Evolutionary conservation across 1,140 invertebrate genomes (phyloP), one percentile per base, ranked within the genome.

Genomic region (Medauroidea extradentata): DNA sequence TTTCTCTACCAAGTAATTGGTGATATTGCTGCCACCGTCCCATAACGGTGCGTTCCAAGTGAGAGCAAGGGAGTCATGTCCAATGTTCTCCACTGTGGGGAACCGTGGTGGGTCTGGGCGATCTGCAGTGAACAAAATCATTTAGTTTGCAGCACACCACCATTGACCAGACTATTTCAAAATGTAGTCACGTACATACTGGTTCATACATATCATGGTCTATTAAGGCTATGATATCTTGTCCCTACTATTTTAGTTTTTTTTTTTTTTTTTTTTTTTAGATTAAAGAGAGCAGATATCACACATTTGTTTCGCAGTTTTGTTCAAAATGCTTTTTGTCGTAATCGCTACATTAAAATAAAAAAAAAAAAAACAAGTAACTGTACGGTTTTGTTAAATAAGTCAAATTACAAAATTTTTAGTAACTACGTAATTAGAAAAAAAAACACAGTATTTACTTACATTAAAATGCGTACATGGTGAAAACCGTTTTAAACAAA

Each of bases 1-100:
- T 70, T 95, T 97, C 74, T 98, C 95, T 14, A 98, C 91, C 50
- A 96, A 75, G 67, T 98, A 98, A 69, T 94, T 96, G 19, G 93
- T 96, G 69, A 96, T 94, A 64, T 93, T 88, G 53, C 90, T 92
- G n/a, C 93, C 94, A 51, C 95, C 94, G 76, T 97, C 94, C 91
- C 93, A 96, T 4, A 89, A 76, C 13, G 91, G 92, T 42, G 92
- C 83, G 70, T 93, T 92, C 94, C 94, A 97, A n/a, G 83, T 85
- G 1, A 98, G 77, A 0, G 93, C 90, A 43, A 95, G 75, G 0
- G 89, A 93, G 67, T 96, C 93, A 64, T 89, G 85, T 18, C 91
- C 90, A 64, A 97, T 83, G 70, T 87, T 94, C 68, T 95, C 93
- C 44, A 90, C 82, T 24, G 83, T 78, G 23, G 93, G 92, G 84